Evolutionary conservation across 2,113 vertebrate species (phyloP).

Genomic region (Delphinus delphis): DNA sequence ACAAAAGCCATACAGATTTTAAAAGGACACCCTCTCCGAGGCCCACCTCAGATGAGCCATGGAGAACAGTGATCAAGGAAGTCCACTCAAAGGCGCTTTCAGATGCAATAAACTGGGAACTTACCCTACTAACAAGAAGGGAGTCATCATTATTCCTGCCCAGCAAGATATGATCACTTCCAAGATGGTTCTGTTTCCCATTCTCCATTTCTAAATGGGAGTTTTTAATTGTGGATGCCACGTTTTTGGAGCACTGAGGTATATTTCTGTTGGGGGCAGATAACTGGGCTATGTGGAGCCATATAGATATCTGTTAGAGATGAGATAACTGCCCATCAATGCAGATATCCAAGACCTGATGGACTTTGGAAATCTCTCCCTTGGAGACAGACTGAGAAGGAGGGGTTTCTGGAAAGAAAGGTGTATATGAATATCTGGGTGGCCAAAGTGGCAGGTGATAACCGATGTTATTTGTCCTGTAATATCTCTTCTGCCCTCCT

Average conservation of each 20-base stretch:
- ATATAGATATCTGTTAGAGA: background rate
- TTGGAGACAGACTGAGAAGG: background rate
- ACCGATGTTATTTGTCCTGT: background rate
- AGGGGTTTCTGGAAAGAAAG: background rate
- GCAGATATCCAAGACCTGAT: background rate
- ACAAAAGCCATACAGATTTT: background rate
- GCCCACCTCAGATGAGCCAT: background rate
- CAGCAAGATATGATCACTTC: background rate
- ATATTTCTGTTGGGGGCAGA: background rate
- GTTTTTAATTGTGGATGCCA: background rate
- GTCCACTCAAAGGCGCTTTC: background rate
- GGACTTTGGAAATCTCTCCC: background rate
- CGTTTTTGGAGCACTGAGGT: background rate
- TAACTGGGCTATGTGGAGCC: background rate
- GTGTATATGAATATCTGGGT: background rate
- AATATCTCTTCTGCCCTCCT: background rate
- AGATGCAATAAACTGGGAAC: background rate
- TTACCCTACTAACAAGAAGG: background rate
- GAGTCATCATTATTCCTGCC: background rate
- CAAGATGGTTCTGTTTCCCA: background rate
- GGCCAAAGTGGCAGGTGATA: background rate
- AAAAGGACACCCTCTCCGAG: background rate
- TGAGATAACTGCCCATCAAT: background rate
- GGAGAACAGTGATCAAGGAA: background rate
- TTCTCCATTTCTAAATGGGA: background rate